Conservation (phyloP, 2,888 invertebrate genomes). For the Trissolcus japonicus region DNA sequence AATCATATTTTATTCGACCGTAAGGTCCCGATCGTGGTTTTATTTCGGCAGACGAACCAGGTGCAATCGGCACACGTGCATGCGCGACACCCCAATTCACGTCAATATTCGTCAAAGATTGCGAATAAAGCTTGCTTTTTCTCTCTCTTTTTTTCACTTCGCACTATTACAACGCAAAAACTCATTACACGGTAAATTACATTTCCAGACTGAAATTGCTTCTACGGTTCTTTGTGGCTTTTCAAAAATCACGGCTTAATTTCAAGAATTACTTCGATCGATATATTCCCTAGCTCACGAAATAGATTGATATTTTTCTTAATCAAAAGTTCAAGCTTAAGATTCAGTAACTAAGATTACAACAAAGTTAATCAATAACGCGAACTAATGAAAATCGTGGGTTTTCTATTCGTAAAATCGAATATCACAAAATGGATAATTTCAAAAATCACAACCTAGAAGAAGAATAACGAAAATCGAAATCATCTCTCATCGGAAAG, state of each 20-base stretch:
- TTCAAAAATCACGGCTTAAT: slow-evolving; percentile 21
- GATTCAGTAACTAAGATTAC: no score
- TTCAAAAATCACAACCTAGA: no score
- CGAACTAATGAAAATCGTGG: no score
- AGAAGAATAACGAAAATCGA: no score
- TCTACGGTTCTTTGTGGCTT: slow-evolving; percentile 23
- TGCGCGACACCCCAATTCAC: slow-evolving; percentile 30
- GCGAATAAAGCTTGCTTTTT: slow-evolving; percentile 20
- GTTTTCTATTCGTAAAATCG: no score
- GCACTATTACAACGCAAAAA: slow-evolving; percentile 39
- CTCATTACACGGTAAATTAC: slow-evolving; percentile 46
- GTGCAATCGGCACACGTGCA: slow-evolving; percentile 30
- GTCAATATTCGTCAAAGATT: slow-evolving; percentile 53
- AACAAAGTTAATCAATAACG: no score
- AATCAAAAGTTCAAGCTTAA: neutral
- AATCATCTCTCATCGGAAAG: no score
- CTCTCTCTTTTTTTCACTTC: slow-evolving; percentile 1
- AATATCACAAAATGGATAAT: no score
- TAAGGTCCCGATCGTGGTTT: slow-evolving; percentile 66
- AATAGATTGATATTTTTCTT: neutral
- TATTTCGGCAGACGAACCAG: slow-evolving; percentile 62
- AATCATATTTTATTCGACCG: slow-evolving; percentile 73
- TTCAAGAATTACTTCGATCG: slow-evolving; percentile 16
- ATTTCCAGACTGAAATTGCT: slow-evolving; percentile 39
- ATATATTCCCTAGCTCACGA: slow-evolving; percentile 11